Evolutionary conservation across 1,140 invertebrate species (phyloP).

Genomic region (Drosophila nikananu): DNA sequence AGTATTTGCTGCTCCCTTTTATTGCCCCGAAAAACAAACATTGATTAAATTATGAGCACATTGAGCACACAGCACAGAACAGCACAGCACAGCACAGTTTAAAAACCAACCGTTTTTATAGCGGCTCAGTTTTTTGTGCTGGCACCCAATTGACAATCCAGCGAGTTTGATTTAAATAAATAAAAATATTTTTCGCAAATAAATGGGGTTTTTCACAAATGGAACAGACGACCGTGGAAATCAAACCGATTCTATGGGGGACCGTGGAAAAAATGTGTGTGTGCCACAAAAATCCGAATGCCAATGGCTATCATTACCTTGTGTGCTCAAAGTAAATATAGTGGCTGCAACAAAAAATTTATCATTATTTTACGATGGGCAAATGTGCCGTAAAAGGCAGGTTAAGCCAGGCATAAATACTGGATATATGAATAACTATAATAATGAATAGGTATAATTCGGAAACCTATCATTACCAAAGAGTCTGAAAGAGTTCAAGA

Average conservation of each 20-base stretch:
- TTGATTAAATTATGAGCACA: constrained; percentile 47
- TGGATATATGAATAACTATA: neutral
- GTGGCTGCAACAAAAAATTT: neutral
- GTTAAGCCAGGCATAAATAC: constrained; percentile 28
- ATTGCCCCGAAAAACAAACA: constrained; percentile 37
- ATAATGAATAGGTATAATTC: neutral
- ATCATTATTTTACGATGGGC: constrained; percentile 5
- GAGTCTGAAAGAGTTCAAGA: neutral
- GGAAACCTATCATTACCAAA: no score
- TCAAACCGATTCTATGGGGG: neutral
- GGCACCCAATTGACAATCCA: constrained; percentile 25
- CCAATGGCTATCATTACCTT: constrained; percentile 29
- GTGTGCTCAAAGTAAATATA: constrained; percentile 10
- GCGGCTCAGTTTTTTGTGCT: neutral
- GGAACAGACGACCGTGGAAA: neutral
- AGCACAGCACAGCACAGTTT: constrained; percentile 8
- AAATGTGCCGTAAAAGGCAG: constrained; percentile 12
- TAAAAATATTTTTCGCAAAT: constrained; percentile 26
- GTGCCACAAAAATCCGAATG: constrained; percentile 23
- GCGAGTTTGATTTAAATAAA: constrained; percentile 58
- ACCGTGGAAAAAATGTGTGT: constrained; percentile 8
- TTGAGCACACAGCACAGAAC: constrained; percentile 5
- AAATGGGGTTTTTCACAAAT: constrained; percentile 20
- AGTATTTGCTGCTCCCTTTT: constrained; percentile 27
- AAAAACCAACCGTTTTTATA: constrained; percentile 23